phyloP scores from a whole-genome alignment of 2,797 vertebrate genomes.

The Molossus alvarezi region DNA sequence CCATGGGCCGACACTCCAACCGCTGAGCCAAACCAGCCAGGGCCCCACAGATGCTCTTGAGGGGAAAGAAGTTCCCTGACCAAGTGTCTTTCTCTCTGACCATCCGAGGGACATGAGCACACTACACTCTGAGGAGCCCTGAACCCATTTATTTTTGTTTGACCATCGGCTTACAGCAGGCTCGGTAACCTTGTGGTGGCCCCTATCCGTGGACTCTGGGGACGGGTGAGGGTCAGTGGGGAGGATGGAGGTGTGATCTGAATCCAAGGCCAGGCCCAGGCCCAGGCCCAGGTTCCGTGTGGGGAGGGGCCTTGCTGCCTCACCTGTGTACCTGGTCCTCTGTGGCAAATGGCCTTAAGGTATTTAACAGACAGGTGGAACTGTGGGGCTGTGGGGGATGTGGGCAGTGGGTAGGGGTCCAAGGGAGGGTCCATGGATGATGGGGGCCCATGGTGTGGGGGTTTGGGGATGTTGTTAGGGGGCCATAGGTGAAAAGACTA shows the following conservation, averaged over 20 bases:
- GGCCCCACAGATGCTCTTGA: not conserved
- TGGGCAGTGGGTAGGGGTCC: not conserved
- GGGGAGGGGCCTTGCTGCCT: not conserved
- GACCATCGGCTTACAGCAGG: not conserved
- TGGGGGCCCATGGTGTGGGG: not conserved
- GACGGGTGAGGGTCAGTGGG: rapidly evolving
- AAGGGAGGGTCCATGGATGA: not conserved
- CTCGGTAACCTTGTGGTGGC: rapidly evolving
- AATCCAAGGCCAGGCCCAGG: not conserved
- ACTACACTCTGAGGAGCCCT: not conserved
- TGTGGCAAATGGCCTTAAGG: not conserved
- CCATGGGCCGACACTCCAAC: too few relatives aligned
- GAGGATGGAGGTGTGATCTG: not conserved
- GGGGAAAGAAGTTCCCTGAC: not conserved
- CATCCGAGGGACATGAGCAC: not conserved
- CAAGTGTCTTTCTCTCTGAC: not conserved
- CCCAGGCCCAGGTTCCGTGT: not conserved
- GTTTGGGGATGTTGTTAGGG: not conserved
- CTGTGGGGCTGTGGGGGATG: not conserved
- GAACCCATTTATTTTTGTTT: not conserved
- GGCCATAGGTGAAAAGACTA: not conserved
- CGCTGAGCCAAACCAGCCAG: too few relatives aligned
- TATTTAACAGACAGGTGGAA: not conserved
- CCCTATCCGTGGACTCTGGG: not conserved
- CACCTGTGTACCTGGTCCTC: not conserved